Conservation (phyloP, 1,140 invertebrate species). For the Stenopsyche tienmushanensis region DNA sequence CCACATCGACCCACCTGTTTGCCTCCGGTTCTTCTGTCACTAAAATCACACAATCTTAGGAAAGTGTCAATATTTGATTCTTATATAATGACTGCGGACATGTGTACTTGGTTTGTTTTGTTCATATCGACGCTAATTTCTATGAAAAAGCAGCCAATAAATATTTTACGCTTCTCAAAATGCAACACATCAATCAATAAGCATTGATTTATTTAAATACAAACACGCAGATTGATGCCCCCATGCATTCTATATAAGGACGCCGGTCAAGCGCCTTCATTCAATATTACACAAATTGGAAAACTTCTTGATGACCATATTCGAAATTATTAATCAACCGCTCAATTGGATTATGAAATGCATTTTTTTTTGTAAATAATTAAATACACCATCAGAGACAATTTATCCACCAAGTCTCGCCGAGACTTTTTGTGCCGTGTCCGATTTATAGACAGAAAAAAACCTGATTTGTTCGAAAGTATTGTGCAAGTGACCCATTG, state of each 20-base stretch:
- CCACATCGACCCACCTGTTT: conserved; percentile 13
- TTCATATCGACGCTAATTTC: not conserved
- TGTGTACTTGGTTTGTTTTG: not conserved
- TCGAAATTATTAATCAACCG: too few species aligned
- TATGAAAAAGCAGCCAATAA: not conserved
- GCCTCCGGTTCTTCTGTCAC: conserved; percentile 10
- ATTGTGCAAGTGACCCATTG: conserved; percentile 32
- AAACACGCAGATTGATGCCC: too few species aligned
- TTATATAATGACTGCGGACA: not conserved
- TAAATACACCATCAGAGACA: too few species aligned
- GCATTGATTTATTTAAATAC: not conserved
- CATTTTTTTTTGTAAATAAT: too few species aligned
- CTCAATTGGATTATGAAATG: too few species aligned
- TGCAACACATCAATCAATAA: not conserved
- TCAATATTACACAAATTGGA: too few species aligned
- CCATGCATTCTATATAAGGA: too few species aligned
- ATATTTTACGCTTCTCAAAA: not conserved
- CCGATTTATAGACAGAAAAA: conserved; percentile 27
- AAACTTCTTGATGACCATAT: too few species aligned
- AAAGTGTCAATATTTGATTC: conserved; percentile 22
- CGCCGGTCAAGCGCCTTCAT: too few species aligned
- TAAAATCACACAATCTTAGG: not conserved
- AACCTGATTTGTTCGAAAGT: conserved; percentile 24
- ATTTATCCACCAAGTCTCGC: too few species aligned
- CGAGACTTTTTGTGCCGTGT: conserved; percentile 10